These are phyloP conservation scores for Panulirus ornatus DNA, from an alignment of 1,140 invertebrate genomes.

Conservation along the genomic window DNA sequence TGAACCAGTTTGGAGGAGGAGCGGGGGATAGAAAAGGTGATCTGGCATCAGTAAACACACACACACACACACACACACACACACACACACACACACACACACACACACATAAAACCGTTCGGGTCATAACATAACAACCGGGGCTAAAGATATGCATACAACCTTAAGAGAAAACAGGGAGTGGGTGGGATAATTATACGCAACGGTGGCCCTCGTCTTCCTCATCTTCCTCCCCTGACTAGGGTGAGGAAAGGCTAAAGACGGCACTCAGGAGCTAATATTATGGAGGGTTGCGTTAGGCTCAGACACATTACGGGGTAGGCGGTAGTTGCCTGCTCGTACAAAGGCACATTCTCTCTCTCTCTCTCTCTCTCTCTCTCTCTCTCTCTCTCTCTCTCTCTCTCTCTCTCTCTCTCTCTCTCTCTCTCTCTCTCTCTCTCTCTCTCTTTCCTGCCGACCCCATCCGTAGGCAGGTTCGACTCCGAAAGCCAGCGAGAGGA, in stretches of 20 bases:
- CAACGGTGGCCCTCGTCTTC: not conserved
- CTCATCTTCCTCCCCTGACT: not conserved
- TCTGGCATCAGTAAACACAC: too few species aligned
- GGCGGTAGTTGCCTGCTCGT: not conserved
- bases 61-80: too few species aligned
- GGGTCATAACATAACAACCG: too few species aligned
- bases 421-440: slow-evolving; percentile 3
- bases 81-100: too few species aligned
- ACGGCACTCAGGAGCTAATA: not conserved
- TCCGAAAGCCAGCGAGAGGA: too few species aligned
- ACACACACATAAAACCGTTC: too few species aligned
- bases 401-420: slow-evolving; percentile 3
- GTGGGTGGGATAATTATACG: not conserved
- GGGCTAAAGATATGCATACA: slow-evolving; percentile 15
- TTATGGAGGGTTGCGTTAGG: not conserved
- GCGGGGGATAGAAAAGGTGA: not conserved
- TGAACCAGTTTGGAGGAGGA: not conserved
- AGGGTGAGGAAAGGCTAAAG: not conserved
- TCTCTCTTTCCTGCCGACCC: not conserved
- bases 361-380: slow-evolving; percentile 3
- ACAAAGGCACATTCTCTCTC: slow-evolving; percentile 8
- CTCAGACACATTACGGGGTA: not conserved
- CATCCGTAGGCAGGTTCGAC: not conserved
- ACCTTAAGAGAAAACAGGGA: not conserved
- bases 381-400: slow-evolving; percentile 3